Percentiles rank a stretch among this genome's conserved stretches.
Conservation (phyloP, 2,113 vertebrate species). For the Macroglossus sobrinus region DNA sequence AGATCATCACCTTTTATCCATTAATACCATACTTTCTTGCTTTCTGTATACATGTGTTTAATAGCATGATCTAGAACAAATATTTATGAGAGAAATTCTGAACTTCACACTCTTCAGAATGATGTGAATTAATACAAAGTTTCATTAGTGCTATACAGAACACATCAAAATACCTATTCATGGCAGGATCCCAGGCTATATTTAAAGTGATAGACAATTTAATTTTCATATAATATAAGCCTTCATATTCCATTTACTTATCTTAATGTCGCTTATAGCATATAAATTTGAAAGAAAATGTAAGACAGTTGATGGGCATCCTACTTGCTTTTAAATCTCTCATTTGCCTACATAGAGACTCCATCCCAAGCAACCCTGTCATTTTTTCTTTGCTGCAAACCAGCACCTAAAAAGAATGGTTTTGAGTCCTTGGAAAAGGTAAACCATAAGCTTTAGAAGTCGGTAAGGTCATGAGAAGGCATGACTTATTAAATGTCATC, state of each 20-base stretch:
- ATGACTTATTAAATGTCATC: background rate
- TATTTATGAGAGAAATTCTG: background rate
- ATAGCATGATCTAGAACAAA: background rate
- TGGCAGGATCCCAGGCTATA: background rate
- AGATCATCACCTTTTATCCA: background rate
- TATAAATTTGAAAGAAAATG: background rate
- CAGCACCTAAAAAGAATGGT: background rate
- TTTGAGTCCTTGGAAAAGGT: background rate
- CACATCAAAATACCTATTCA: background rate
- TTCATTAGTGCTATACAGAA: background rate
- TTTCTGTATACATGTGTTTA: background rate
- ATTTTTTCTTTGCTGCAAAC: background rate
- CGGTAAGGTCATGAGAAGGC: background rate
- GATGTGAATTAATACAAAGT: background rate
- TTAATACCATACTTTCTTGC: background rate
- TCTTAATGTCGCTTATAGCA: background rate
- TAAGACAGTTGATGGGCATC: background rate
- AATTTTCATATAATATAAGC: background rate
- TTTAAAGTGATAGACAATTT: background rate
- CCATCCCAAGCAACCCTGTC: background rate
- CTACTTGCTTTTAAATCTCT: background rate
- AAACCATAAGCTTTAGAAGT: background rate
- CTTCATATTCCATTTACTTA: background rate
- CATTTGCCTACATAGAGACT: background rate
- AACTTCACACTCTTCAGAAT: background rate